Percentiles rank a stretch among this genome's conserved stretches.
These are phyloP conservation scores for Prochilodus magdalenae DNA, from an alignment of 2,113 vertebrate genomes.

Conservation along the genomic window DNA sequence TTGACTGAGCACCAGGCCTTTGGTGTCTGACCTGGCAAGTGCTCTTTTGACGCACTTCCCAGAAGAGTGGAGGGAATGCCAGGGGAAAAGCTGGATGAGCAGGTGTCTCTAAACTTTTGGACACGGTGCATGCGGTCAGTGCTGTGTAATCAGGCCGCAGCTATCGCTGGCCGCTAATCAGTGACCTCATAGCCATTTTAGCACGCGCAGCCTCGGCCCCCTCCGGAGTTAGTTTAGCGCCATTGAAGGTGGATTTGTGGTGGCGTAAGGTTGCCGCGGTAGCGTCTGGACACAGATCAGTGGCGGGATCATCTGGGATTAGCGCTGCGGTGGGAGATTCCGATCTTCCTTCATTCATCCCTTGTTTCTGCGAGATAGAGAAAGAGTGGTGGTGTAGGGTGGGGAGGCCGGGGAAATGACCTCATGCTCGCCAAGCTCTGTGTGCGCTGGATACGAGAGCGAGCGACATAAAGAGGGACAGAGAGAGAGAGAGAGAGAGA, in stretches of 20 bases:
- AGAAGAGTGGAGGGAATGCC: too few relatives aligned
- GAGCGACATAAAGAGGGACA: neutral
- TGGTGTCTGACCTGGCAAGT: too few relatives aligned
- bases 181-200: neutral
- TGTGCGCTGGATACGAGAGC: slow-evolving; percentile 1
- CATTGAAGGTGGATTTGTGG: slow-evolving; percentile 38
- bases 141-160: neutral
- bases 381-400: neutral
- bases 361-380: slow-evolving; percentile 58
- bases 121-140: slow-evolving; percentile 38
- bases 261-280: neutral
- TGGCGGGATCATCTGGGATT: slow-evolving; percentile 71
- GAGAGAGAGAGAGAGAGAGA: neutral
- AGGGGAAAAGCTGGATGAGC: too few relatives aligned
- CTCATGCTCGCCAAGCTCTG: slow-evolving; percentile 44
- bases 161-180: too few relatives aligned
- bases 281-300: slow-evolving; percentile 12
- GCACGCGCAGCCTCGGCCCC: neutral
- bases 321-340: slow-evolving; percentile 58
- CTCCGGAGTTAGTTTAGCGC: neutral
- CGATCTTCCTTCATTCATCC: slow-evolving; percentile 51
- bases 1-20: too few relatives aligned
- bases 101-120: too few relatives aligned
- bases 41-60: too few relatives aligned
- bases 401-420: slow-evolving; percentile 42